Evolutionary conservation across 2,113 vertebrate genomes (phyloP).

Genomic region (Benthochromis sp.): DNA sequence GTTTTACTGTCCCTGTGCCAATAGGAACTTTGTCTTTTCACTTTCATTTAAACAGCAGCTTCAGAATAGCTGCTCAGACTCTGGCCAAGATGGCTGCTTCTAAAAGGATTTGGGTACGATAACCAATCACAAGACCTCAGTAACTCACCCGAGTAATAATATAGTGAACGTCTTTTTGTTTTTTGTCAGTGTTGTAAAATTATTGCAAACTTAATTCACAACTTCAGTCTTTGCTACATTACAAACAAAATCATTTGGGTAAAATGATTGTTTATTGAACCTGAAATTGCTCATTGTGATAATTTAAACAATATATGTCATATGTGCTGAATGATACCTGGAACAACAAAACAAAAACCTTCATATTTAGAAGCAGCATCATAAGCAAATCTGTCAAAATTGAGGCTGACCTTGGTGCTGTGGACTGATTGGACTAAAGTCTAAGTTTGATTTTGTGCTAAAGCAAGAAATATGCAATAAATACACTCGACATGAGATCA

Average conservation of each 20-base stretch:
- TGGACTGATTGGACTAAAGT: not conserved
- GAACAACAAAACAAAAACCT: not conserved
- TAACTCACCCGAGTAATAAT: not conserved
- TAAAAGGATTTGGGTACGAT: not conserved
- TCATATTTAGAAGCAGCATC: accelerated
- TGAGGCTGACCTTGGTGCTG: not conserved
- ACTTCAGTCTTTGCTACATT: not conserved
- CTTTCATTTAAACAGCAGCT: not conserved
- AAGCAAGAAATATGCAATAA: not conserved
- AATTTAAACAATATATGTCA: accelerated
- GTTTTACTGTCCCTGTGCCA: not conserved
- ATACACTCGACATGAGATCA: not conserved
- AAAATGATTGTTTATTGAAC: not conserved
- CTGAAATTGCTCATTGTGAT: not conserved
- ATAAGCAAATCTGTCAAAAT: not conserved
- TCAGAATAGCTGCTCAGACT: not conserved
- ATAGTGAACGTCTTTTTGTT: not conserved
- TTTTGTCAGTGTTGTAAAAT: not conserved
- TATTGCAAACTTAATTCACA: not conserved
- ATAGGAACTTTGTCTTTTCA: not conserved
- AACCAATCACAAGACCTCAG: not conserved
- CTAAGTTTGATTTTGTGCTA: not conserved
- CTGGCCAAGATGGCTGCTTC: not conserved
- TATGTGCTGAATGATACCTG: not conserved
- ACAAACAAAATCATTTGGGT: not conserved